These are phyloP conservation scores for Nebria ingens DNA, from an alignment of 1,140 invertebrate genomes.

Conservation along the genomic window DNA sequence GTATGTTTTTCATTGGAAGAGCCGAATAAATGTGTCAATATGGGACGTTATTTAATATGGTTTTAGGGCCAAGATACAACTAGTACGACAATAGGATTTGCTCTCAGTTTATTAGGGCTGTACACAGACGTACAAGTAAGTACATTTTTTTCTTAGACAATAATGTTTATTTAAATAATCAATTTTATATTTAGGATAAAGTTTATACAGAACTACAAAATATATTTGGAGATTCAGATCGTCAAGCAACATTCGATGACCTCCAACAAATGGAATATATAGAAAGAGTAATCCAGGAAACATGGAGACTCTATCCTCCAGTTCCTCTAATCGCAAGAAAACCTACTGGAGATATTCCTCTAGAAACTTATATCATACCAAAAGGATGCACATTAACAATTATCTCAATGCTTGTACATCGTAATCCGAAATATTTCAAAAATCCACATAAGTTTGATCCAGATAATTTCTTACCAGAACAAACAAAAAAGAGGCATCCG, in stretches of 20 bases:
- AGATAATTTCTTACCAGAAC: slow-evolving; percentile 62
- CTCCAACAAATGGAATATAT: slow-evolving; percentile 52
- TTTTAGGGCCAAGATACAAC: slow-evolving; percentile 25
- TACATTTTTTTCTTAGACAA: too few species aligned
- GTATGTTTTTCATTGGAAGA: too few species aligned
- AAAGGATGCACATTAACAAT: slow-evolving; percentile 44
- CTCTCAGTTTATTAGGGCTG: slow-evolving; percentile 19
- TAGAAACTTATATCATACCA: slow-evolving; percentile 38
- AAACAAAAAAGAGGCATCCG: slow-evolving; percentile 44
- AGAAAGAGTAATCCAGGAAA: slow-evolving; percentile 51
- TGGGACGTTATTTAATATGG: not conserved
- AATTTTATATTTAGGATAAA: slow-evolving; percentile 23
- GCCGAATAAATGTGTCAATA: too few species aligned
- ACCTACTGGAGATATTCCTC: too few species aligned
- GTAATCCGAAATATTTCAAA: slow-evolving; percentile 46
- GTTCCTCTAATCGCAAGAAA: slow-evolving; percentile 52
- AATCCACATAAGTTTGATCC: slow-evolving; percentile 64
- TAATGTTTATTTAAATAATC: not conserved
- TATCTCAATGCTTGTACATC: slow-evolving; percentile 43
- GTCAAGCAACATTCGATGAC: slow-evolving; percentile 25
- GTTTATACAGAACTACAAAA: slow-evolving; percentile 18
- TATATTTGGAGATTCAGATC: slow-evolving; percentile 19
- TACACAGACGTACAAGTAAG: slow-evolving; percentile 19
- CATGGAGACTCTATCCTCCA: slow-evolving; percentile 48
- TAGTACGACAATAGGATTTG: slow-evolving; percentile 19